These are phyloP conservation scores for Paguma larvata DNA, from an alignment of 2,797 vertebrate genomes.

Conservation along the genomic window DNA sequence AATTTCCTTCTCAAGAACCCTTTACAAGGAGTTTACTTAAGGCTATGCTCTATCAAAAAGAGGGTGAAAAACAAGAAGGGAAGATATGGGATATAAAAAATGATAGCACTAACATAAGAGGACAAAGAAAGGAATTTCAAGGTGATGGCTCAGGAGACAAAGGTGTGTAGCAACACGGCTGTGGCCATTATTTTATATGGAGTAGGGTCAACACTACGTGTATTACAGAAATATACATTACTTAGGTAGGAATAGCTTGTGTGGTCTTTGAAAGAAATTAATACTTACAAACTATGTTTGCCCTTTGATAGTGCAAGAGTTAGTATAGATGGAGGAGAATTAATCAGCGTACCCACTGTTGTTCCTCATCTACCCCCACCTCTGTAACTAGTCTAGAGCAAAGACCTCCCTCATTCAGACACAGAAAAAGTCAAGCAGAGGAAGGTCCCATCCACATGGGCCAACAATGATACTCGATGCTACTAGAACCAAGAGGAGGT, in stretches of 20 bases:
- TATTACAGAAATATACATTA: background rate
- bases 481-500: background rate
- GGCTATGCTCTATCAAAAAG: background rate
- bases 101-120: background rate
- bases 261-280: background rate
- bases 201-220: background rate
- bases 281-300: background rate
- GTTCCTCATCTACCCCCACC: background rate
- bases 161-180: too few relatives aligned
- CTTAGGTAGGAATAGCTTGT: background rate
- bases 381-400: background rate
- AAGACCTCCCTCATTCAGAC: background rate
- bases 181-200: background rate
- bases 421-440: background rate
- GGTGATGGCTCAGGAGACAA: background rate
- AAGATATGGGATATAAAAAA: background rate
- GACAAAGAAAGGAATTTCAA: background rate
- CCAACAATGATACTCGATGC: background rate
- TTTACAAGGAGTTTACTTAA: slow-evolving; percentile 38
- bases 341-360: background rate
- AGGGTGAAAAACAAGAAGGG: background rate
- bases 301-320: background rate
- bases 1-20: background rate
- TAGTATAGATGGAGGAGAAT: background rate
- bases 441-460: background rate